Evolutionary conservation across 1,140 invertebrate genomes (phyloP).

Genomic region (Delia radicum): DNA sequence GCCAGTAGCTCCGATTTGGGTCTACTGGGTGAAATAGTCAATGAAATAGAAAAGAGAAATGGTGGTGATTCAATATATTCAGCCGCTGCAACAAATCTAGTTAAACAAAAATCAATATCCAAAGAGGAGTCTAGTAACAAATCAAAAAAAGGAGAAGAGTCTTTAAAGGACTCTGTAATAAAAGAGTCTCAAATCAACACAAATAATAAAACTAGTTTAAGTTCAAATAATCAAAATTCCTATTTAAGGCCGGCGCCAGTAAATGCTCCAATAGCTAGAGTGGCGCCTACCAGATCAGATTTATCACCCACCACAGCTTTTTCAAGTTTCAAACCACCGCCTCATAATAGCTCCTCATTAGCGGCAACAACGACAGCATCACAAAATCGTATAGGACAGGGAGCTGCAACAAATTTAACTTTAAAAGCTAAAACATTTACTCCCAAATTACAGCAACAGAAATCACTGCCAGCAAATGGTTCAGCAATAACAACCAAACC

Average conservation of each 20-base stretch:
- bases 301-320: constrained; percentile 45
- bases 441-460: neutral
- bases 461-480: constrained; percentile 12
- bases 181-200: constrained; percentile 15
- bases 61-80: constrained; percentile 81
- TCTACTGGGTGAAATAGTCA: constrained; percentile 79
- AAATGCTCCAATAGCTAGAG: constrained; percentile 66
- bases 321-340: constrained; percentile 50
- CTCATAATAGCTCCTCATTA: neutral
- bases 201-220: neutral
- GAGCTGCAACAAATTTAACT: constrained; percentile 15
- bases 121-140: constrained; percentile 14
- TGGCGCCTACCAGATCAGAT: constrained; percentile 65
- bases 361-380: constrained; percentile 19
- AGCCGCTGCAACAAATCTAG: constrained; percentile 64
- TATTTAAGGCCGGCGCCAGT: constrained; percentile 71
- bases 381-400: neutral
- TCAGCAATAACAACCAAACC: constrained; percentile 32
- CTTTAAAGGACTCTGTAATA: constrained; percentile 54
- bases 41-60: constrained; percentile 81
- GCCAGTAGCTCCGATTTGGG: constrained; percentile 65
- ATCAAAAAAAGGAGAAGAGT: constrained; percentile 18
- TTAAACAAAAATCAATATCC: constrained; percentile 60
- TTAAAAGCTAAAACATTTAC: neutral
- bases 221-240: constrained; percentile 53